Base-by-base conservation (phyloP, 2,888 invertebrate genomes). In the Gonocerus acuteangulatus region DNA sequence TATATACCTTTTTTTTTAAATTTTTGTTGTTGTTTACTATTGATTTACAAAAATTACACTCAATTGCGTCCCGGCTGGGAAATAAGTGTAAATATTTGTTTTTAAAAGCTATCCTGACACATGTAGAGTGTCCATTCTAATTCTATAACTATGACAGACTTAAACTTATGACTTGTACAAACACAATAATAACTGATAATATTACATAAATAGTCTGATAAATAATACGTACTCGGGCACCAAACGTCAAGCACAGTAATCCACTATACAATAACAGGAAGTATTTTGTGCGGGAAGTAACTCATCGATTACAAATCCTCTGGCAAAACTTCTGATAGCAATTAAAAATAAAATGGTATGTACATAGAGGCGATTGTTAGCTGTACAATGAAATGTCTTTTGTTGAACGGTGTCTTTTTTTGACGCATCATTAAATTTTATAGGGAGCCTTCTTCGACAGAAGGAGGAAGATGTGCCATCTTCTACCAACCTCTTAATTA, bases 141-240 rank as follows among this genome's bases (percentile, higher is more conserved):
- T 13, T 47, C 16, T 47, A 47, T 7, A 34, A 32, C 57, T 57
- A 57, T 57, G 39, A 57, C 57, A 57, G 57, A 57, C 57, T 57
- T 57, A 23, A 54, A 42, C 54, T 42, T 54, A 54, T 54, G 54
- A 54, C 54, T 42, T 15, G 19, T 57, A 15, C 23, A 57, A 57
- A 57, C 57, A 57, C 54, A 54, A 44, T 42, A 7, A 15, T 56
- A 54, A 42, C 36, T 51, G 51, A 51, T 32, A 34, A 39, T n/a
- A 39, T 11, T 54, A 54, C 54, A 42, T 54, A 54, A 54, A 42
- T 54, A 21, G n/a, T 51, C 32, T 34, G 32, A 48, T 48, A 48
- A 48, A 48, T 48, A 27, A 1, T 27, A 34, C 32, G 34, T 15
- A 32, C 16, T 13, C 13, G 34, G 36, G 36, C 36, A 51, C 51